Evolutionary conservation across 2,113 vertebrate genomes (phyloP).

Genomic region (Nothoprocta pentlandii): DNA sequence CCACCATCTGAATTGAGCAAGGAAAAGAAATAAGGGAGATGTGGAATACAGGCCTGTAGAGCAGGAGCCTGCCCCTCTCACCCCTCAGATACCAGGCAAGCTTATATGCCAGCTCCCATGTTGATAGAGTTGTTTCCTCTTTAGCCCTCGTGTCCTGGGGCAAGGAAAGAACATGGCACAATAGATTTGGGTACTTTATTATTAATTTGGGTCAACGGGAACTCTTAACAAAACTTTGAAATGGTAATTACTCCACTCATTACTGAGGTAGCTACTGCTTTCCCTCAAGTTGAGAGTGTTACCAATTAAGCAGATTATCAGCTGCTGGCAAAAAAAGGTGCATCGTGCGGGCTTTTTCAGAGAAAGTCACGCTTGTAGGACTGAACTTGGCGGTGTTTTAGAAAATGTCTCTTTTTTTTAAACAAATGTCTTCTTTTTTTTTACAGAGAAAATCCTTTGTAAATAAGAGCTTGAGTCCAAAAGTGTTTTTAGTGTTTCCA

Average conservation of each 20-base stretch:
- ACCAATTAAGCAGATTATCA: background rate
- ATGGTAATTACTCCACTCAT: background rate
- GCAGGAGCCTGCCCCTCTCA: background rate
- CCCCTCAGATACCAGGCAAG: background rate
- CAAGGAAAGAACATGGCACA: background rate
- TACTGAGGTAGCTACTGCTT: background rate
- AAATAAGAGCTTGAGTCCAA: background rate
- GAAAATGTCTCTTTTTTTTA: background rate
- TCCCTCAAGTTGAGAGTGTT: background rate
- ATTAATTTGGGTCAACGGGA: slow-evolving; percentile 20
- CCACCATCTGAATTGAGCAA: background rate
- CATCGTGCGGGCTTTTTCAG: background rate
- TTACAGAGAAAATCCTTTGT: background rate
- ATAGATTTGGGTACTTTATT: background rate
- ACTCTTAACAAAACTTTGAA: slow-evolving; percentile 11
- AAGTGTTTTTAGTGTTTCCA: background rate
- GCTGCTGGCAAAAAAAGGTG: background rate
- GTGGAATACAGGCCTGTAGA: background rate
- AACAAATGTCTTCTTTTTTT: too few relatives aligned
- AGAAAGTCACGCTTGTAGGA: background rate
- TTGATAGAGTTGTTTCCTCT: background rate
- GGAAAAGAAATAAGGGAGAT: background rate
- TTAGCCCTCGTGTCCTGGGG: background rate
- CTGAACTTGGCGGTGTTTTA: background rate
- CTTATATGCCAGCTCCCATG: background rate